phyloP scores from a whole-genome alignment of 2,797 vertebrate genomes.

The Dicrostonyx torquatus region DNA sequence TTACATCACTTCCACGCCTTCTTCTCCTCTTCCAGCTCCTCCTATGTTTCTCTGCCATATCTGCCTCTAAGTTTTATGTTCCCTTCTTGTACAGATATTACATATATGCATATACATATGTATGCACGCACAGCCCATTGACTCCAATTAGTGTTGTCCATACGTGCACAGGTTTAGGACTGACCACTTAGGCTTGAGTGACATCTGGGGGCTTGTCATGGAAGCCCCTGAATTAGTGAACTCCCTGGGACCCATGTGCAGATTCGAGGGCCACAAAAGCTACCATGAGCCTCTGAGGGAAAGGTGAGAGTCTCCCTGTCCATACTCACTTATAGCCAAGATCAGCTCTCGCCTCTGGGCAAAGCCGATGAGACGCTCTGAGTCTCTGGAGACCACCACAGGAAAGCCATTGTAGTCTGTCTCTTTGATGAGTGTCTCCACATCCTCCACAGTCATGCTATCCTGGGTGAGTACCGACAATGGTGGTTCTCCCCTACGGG shows the following conservation, averaged over 20 bases:
- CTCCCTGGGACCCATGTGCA: background rate
- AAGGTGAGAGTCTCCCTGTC: background rate
- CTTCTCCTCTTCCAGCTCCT: background rate
- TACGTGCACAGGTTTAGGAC: background rate
- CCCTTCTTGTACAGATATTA: background rate
- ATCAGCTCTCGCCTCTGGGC: slow-evolving; percentile 97
- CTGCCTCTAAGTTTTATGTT: background rate
- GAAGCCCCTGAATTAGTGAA: background rate
- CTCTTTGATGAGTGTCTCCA: slow-evolving; percentile 96
- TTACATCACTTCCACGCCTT: background rate
- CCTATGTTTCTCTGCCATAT: background rate
- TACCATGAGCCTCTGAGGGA: background rate
- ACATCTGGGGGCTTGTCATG: background rate
- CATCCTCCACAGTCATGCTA: slow-evolving; percentile 95
- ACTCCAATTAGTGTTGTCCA: background rate
- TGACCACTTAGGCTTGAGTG: background rate
- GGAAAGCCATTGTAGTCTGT: slow-evolving; percentile 96
- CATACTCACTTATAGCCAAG: slow-evolving; percentile 92
- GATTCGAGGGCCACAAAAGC: background rate
- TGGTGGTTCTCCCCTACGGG: slow-evolving; percentile 92
- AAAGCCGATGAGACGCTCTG: slow-evolving; percentile 97
- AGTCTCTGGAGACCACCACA: slow-evolving; percentile 95
- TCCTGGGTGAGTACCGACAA: slow-evolving; percentile 96
- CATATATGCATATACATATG: background rate
- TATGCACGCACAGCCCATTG: background rate